These are phyloP conservation scores for Coreius guichenoti DNA, from an alignment of 2,797 vertebrate species.

Conservation along the genomic window DNA sequence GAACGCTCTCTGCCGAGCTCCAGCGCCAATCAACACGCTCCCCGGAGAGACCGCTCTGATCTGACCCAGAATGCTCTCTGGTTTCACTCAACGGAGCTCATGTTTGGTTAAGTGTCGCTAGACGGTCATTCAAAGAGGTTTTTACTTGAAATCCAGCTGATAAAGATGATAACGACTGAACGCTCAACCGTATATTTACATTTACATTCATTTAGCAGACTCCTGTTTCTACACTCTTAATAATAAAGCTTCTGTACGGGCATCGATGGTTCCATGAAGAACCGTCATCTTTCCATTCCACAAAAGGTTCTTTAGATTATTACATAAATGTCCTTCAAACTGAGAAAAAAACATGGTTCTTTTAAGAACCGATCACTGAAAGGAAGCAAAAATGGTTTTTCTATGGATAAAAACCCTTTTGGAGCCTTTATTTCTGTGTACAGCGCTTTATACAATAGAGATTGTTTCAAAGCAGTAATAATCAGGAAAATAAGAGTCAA, in stretches of 20 bases:
- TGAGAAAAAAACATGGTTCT: not conserved
- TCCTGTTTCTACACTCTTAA: not conserved
- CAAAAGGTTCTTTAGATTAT: not conserved
- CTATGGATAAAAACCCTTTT: not conserved
- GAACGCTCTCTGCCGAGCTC: not conserved
- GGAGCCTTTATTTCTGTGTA: not conserved
- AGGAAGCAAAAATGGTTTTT: not conserved
- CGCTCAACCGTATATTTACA: not conserved
- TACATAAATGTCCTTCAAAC: no score
- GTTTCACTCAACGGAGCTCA: not conserved
- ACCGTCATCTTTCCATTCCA: not conserved
- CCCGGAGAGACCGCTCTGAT: constrained; percentile 7
- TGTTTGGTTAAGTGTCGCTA: not conserved
- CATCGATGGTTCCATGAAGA: not conserved
- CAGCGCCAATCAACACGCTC: constrained; percentile 18
- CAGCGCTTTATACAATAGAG: not conserved
- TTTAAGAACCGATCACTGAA: not conserved
- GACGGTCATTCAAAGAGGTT: not conserved
- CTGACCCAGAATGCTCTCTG: constrained; percentile 9
- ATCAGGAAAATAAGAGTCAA: not conserved
- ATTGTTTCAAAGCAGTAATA: not conserved
- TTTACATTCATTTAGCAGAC: not conserved
- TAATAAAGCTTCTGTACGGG: not conserved
- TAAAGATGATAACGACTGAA: not conserved
- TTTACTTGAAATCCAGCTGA: not conserved